Evolutionary conservation across 2,113 vertebrate species (phyloP).

Genomic region (Camarhynchus parvulus): DNA sequence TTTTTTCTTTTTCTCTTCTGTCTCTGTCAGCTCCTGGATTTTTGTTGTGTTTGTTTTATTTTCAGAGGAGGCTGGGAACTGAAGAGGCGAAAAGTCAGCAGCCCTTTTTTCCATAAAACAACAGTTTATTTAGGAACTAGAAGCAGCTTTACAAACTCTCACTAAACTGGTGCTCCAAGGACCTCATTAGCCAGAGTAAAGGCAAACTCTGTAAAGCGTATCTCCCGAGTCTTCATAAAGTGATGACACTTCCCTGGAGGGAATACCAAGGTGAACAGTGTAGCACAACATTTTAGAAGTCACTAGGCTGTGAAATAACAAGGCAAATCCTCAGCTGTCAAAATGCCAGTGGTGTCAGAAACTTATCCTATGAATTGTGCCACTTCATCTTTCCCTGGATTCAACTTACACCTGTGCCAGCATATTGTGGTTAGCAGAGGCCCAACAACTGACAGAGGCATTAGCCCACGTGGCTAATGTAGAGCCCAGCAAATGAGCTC

Average conservation of each 20-base stretch:
- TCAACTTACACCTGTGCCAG: not conserved
- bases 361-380: not conserved
- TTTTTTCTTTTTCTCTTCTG: not conserved
- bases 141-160: not conserved
- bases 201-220: fast-evolving
- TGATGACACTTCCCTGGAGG: not conserved
- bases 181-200: not conserved
- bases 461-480: not conserved
- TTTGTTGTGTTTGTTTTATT: constrained; percentile 19
- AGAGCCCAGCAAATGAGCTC: not conserved
- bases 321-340: not conserved
- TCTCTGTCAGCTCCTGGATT: not conserved
- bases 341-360: not conserved
- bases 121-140: constrained; percentile 11
- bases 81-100: constrained; percentile 17
- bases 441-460: not conserved
- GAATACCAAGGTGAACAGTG: not conserved
- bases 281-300: not conserved
- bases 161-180: not conserved
- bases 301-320: not conserved
- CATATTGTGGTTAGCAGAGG: not conserved
- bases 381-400: not conserved
- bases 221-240: not conserved
- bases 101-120: not conserved
- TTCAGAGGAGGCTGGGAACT: not conserved